Conservation (phyloP, 1,140 invertebrate species). For the Tetramorium alpestre region DNA sequence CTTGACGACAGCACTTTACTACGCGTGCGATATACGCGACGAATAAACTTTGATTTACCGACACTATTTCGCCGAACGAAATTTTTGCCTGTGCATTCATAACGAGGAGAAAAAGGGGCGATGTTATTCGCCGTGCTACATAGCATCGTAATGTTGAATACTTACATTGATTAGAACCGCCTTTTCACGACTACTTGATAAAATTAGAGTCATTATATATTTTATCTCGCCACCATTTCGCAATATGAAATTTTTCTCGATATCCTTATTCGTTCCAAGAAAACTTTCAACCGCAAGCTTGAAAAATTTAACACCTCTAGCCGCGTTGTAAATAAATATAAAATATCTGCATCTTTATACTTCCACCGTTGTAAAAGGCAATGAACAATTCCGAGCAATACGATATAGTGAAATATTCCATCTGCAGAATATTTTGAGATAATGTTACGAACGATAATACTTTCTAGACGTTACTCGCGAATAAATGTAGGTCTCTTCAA, state of each 20-base stretch:
- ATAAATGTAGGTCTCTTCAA: background rate
- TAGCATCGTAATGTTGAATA: background rate
- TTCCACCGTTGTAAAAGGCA: background rate
- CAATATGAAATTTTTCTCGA: background rate
- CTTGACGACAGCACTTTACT: conserved; percentile 45
- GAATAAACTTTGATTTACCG: conserved; percentile 60
- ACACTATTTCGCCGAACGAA: conserved; percentile 13
- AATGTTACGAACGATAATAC: background rate
- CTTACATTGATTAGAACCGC: conserved; percentile 2
- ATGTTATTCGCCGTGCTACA: background rate
- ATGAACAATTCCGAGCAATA: background rate
- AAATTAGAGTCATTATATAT: background rate
- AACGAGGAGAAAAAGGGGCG: background rate
- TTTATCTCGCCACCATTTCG: background rate
- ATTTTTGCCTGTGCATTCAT: conserved; percentile 14
- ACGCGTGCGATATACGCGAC: conserved; percentile 43
- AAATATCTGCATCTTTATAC: background rate
- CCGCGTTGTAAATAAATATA: no score
- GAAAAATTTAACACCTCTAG: background rate
- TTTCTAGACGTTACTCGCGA: background rate
- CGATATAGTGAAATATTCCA: background rate
- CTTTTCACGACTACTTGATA: conserved; percentile 2
- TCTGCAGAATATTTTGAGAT: conserved; percentile 5
- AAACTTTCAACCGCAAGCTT: background rate
- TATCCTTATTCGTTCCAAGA: background rate